Evolutionary conservation across 2,797 vertebrate species (phyloP), one percentile per base, ranked within the genome.

Genomic region (Spondyliosoma cantharus): DNA sequence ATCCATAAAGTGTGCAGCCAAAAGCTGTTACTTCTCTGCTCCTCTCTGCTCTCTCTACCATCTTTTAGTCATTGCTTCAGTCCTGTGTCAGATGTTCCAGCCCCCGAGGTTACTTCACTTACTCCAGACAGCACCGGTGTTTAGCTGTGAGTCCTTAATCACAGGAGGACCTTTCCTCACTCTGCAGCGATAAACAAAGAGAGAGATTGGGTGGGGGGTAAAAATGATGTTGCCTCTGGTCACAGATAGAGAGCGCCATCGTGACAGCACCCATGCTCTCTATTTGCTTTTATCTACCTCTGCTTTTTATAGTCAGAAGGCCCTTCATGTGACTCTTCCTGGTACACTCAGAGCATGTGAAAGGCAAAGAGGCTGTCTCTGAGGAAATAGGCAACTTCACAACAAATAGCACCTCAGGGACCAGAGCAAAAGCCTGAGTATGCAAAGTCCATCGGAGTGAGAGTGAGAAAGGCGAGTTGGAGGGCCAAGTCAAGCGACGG

Each of bases 271-370:
- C 84, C 89, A 88, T 88, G 90, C 85, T 81, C 83, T 86, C 89
- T 78, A 76, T 84, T 37, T 90, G 91, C 91, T 93, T 94, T 92
- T 89, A 94, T 94, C 92, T 93, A 90, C 92, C 90, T 93, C 89
- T 67, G 84, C 88, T 93, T 93, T 94, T 95, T 91, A 90, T 92
- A 91, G 91, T 90, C 87, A 71, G 84, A 82, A 37, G 86, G 85
- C 81, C 80, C 84, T 93, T 93, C 94, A 95, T 95, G 94, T 94
- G 94, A 95, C 93, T 88, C 67, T 49, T 90, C 84, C 90, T 74
- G 90, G 83, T 91, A 85, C 65, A 32, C 87, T 86, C 49, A 46
- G 90, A 94, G 91, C 93, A 93, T 93, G 93, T 92, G 94, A 94
- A 93, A 89, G 81, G 84, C 90, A 91, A 83, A 87, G 68, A 67